Percentiles rank a stretch among this genome's conserved stretches.
phyloP scores from a whole-genome alignment of 2,113 vertebrate species.

The Paraplagusia blochii region DNA sequence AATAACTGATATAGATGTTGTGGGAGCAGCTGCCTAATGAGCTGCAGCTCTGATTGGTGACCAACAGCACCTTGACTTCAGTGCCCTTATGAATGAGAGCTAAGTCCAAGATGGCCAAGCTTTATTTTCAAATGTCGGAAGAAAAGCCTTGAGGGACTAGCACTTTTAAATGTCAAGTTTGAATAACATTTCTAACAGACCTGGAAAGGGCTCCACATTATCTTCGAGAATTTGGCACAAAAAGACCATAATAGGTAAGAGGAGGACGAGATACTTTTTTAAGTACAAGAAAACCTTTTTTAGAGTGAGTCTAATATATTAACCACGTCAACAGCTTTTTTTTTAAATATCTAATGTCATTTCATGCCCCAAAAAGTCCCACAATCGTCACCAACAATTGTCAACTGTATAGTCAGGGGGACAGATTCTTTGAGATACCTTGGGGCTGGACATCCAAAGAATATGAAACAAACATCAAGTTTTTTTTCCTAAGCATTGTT shows the following conservation, averaged over 20 bases:
- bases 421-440: no score
- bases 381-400: no score
- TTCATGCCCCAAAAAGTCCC: no score
- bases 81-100: neutral
- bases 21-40: slow-evolving; percentile 45
- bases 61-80: slow-evolving; percentile 33
- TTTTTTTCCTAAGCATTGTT: no score
- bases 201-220: neutral
- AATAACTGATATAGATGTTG: slow-evolving; percentile 38
- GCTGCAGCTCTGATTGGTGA: slow-evolving; percentile 26
- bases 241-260: neutral
- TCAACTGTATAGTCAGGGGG: no score
- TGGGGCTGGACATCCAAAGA: no score
- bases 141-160: neutral
- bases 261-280: no score
- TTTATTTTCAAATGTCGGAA: slow-evolving; percentile 7
- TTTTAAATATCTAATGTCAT: no score
- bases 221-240: neutral
- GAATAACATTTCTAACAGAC: neutral
- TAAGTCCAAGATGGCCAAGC: neutral
- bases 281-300: no score
- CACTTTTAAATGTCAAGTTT: slow-evolving; percentile 8
- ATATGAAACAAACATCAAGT: no score
- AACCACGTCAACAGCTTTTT: no score
- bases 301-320: no score